A percentile compares a stretch with the other conserved stretches of the same genome.
Conservation (phyloP, 2,888 invertebrate genomes). For the Hyalella azteca region DNA sequence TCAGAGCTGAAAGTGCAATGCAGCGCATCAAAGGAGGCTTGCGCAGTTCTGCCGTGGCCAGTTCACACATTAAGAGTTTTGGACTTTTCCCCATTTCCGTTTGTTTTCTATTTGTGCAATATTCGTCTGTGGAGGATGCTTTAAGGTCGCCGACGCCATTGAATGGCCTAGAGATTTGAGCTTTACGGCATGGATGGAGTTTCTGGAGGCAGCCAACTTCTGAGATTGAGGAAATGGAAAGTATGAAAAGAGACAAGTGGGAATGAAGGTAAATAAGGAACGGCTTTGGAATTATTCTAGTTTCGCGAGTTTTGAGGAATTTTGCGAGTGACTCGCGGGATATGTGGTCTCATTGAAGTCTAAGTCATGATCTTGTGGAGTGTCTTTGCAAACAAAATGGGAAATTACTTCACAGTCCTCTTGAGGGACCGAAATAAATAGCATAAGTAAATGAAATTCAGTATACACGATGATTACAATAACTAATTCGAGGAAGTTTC, state of each 20-base stretch:
- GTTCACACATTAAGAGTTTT: constrained; percentile 37
- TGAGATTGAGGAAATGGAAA: constrained; percentile 8
- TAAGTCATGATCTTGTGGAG: too few species aligned
- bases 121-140: constrained; percentile 31
- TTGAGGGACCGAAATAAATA: too few species aligned
- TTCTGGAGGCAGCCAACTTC: neutral
- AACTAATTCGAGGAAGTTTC: too few species aligned
- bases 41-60: neutral
- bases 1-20: neutral
- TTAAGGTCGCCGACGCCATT: constrained; percentile 26
- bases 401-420: too few species aligned
- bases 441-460: too few species aligned
- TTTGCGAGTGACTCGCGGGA: too few species aligned
- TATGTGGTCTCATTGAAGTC: too few species aligned
- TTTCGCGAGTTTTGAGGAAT: too few species aligned
- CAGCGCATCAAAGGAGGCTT: neutral
- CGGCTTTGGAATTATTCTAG: neutral
- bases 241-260: neutral
- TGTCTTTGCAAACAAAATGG: too few species aligned
- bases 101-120: constrained; percentile 37
- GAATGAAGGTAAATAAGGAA: neutral
- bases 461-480: too few species aligned
- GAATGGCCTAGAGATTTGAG: constrained; percentile 31
- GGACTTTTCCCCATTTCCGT: constrained; percentile 36
- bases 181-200: constrained; percentile 23